Percentiles rank a stretch among this genome's conserved stretches.
phyloP scores from a whole-genome alignment of 2,888 invertebrate genomes.

The Litoditis marina region DNA sequence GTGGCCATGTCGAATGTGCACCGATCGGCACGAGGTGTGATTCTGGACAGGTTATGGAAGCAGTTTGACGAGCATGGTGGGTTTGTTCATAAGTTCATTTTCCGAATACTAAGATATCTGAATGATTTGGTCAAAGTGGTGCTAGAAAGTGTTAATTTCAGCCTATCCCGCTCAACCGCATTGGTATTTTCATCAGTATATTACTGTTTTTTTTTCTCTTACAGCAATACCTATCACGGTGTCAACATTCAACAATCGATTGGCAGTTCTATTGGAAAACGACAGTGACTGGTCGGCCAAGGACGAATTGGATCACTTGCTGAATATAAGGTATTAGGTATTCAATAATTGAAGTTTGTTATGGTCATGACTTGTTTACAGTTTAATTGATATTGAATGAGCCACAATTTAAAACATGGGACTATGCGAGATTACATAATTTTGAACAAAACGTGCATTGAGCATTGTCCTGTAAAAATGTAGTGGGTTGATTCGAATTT shows the following conservation, averaged over 20 bases:
- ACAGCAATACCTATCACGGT: slow-evolving; percentile 27
- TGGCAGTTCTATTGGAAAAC: slow-evolving; percentile 39
- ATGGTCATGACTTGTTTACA: neutral
- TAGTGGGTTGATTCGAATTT: too few species aligned
- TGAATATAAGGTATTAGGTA: too few species aligned
- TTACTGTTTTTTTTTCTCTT: neutral
- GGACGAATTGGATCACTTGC: slow-evolving; percentile 23
- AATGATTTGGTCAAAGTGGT: too few species aligned
- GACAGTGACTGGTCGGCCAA: slow-evolving; percentile 26
- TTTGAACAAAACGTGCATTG: too few species aligned
- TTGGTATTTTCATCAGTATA: neutral
- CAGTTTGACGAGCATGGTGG: slow-evolving; percentile 21
- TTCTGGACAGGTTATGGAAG: slow-evolving; percentile 36
- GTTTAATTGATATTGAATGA: neutral
- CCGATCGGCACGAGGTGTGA: slow-evolving; percentile 16
- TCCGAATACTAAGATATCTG: neutral
- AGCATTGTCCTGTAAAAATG: too few species aligned
- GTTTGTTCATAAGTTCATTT: too few species aligned
- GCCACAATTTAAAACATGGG: too few species aligned
- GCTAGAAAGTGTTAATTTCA: too few species aligned
- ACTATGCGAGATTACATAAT: too few species aligned
- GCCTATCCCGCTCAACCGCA: too few species aligned
- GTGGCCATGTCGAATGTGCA: slow-evolving; percentile 36
- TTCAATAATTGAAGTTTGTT: neutral
- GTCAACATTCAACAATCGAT: slow-evolving; percentile 25